These are phyloP conservation scores for Malacosoma neustria DNA, from an alignment of 2,888 invertebrate genomes.

Conservation along the genomic window DNA sequence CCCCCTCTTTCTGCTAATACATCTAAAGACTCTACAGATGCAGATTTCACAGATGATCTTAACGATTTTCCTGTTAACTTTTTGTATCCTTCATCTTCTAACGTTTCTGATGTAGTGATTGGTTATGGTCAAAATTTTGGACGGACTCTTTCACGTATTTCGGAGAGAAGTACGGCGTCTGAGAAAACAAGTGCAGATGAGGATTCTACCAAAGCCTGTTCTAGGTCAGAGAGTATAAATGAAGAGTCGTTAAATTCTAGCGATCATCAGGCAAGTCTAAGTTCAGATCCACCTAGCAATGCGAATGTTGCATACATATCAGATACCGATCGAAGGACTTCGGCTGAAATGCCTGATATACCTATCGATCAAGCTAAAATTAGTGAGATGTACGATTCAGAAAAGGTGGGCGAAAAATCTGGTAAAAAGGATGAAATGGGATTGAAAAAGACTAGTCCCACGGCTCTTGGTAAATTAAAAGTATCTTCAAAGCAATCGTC, in stretches of 20 bases:
- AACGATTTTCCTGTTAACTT: constrained; percentile 85
- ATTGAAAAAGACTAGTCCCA: constrained; percentile 17
- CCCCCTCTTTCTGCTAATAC: constrained; percentile 63
- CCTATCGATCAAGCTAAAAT: constrained; percentile 83
- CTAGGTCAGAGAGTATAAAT: constrained; percentile 87
- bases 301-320: constrained; percentile 84
- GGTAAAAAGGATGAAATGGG: constrained; percentile 28
- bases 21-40: constrained; percentile 74
- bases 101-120: constrained; percentile 79
- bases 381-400: constrained; percentile 67
- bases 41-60: constrained; percentile 83
- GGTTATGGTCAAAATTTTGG: constrained; percentile 85
- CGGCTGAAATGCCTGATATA: constrained; percentile 89
- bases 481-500: constrained; percentile 56
- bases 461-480: constrained; percentile 42
- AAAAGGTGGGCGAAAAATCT: constrained; percentile 34
- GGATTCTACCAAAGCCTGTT: constrained; percentile 90
- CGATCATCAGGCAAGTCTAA: constrained; percentile 89
- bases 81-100: constrained; percentile 80
- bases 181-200: constrained; percentile 91
- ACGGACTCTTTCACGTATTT: constrained; percentile 88
- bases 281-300: constrained; percentile 88
- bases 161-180: constrained; percentile 90
- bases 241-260: constrained; percentile 89
- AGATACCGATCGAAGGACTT: constrained; percentile 85